Base-by-base conservation (phyloP, 2,113 vertebrate genomes). In the Xyrauchen texanus region DNA sequence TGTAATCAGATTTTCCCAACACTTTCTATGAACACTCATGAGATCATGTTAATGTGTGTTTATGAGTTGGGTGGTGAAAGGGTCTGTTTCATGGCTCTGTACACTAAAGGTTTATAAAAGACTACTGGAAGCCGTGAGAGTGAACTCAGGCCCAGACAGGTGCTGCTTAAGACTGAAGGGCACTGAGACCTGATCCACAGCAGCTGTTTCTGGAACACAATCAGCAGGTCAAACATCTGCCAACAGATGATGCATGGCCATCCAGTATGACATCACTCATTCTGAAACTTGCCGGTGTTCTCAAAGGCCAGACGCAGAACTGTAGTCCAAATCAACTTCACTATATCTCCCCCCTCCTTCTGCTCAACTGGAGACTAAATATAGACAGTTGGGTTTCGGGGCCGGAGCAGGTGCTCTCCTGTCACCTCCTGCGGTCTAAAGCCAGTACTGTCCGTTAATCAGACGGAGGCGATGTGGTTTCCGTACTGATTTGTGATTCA, bases 201-300 rank as follows among this genome's bases (percentile, higher is more conserved):
- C 60, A 49, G 60, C 68, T 81, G 71, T 68, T 85, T 78, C 79
- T 78, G 81, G 72, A 82, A 77, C 74, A 76, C 79, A 83, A 83
- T 81, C 84, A 82, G 84, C 34, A 65, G 81, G 84, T 83, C 84
- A 87, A 88, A 84, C 84, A 81, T 84, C 84, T 87, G 84, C 85
- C 87, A 85, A 15, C 46, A 52, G 77, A 84, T 88, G 87, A 87
- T 87, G 79, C 77, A 88, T 87, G 71, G 68, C 67, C 47, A 46
- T 34, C 58, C 68, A 42, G 65, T 46, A 80, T 73, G 69, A 79
- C 84, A 88, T 88, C 78, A 65, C 76, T 88, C 87, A 88, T 83
- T 49, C 78, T 86, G 85, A 82, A 85, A 88, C 74, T 72, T 52
- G 52, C 66, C 75, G 15, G 79, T 83, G 77, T 83, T 78, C 53